Evolutionary conservation across 2,113 vertebrate species (phyloP).

Genomic region (Amphiprion ocellaris): DNA sequence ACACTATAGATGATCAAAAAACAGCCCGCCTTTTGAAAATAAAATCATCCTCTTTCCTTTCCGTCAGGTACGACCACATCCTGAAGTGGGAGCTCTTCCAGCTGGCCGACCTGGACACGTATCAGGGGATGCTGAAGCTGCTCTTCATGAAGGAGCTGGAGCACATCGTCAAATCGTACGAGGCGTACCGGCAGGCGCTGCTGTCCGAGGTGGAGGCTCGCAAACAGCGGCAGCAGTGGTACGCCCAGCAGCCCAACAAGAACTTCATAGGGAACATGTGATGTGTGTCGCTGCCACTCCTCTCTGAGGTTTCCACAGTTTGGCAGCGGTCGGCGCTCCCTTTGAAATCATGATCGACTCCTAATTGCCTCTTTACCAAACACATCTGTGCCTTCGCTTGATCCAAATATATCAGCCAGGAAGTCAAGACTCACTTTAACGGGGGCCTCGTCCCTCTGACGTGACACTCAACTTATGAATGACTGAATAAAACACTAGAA

Average conservation of each 20-base stretch:
- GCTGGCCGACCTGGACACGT: slow-evolving; percentile 97
- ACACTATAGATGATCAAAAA: not conserved
- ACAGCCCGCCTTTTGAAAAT: not conserved
- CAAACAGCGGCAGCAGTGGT: slow-evolving; percentile 96
- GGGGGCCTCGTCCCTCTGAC: not conserved
- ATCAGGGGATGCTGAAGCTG: slow-evolving; percentile 99
- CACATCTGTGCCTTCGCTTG: slow-evolving; percentile 78
- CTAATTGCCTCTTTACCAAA: slow-evolving; percentile 75
- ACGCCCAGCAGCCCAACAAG: slow-evolving; percentile 91
- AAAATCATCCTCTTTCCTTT: not conserved
- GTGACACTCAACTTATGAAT: slow-evolving; percentile 47
- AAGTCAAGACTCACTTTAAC: slow-evolving; percentile 25
- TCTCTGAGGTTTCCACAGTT: slow-evolving; percentile 62
- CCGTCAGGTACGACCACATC: slow-evolving; percentile 95
- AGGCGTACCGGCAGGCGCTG: slow-evolving; percentile 94
- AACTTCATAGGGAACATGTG: slow-evolving; percentile 89
- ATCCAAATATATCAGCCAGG: slow-evolving; percentile 78
- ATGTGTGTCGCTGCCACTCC: slow-evolving; percentile 48
- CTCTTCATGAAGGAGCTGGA: slow-evolving; percentile 99
- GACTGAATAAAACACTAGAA: slow-evolving; percentile 46
- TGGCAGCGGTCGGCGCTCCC: slow-evolving; percentile 63
- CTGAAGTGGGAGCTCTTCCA: slow-evolving; percentile 99
- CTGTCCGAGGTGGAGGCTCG: slow-evolving; percentile 93
- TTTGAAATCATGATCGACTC: slow-evolving; percentile 64
- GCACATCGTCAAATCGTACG: slow-evolving; percentile 96